phyloP scores from a whole-genome alignment of 1,140 invertebrate species.

The Drosophila biarmipes region DNA sequence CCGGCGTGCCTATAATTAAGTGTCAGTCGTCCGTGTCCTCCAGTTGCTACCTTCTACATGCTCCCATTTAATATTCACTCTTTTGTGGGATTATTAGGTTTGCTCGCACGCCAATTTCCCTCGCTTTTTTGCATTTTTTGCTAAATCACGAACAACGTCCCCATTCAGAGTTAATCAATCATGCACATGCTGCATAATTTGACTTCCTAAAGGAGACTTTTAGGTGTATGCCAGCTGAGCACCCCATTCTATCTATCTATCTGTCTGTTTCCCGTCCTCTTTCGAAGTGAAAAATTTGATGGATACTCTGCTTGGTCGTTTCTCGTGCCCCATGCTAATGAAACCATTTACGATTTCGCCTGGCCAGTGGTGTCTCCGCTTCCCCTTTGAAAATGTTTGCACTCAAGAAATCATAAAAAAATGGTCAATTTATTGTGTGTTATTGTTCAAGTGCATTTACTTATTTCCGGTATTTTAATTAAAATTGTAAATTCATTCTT shows the following conservation, averaged over 20 bases:
- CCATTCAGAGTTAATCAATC: constrained; percentile 75
- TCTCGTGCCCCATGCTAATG: constrained; percentile 37
- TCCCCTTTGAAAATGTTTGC: not conserved
- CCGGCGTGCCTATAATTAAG: constrained; percentile 75
- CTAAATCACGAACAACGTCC: constrained; percentile 68
- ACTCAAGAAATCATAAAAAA: not conserved
- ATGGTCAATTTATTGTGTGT: too few relatives aligned
- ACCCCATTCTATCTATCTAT: not conserved
- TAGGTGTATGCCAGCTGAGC: constrained; percentile 66
- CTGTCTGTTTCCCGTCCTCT: constrained; percentile 16
- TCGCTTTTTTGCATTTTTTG: constrained; percentile 16
- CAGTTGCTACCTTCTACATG: constrained; percentile 4
- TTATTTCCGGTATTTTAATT: too few relatives aligned
- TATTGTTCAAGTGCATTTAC: too few relatives aligned
- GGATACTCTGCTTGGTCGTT: constrained; percentile 48
- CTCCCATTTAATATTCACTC: constrained; percentile 21
- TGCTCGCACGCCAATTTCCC: constrained; percentile 27
- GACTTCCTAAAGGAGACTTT: constrained; percentile 46
- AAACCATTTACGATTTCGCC: constrained; percentile 59
- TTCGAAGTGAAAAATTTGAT: constrained; percentile 58
- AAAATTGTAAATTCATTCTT: too few relatives aligned
- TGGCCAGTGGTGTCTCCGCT: constrained; percentile 13
- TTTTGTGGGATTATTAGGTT: constrained; percentile 38
- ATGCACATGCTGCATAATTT: constrained; percentile 65
- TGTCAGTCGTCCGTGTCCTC: constrained; percentile 55